Evolutionary conservation across 2,797 vertebrate genomes (phyloP).

Genomic region (Chloroceryle inda): DNA sequence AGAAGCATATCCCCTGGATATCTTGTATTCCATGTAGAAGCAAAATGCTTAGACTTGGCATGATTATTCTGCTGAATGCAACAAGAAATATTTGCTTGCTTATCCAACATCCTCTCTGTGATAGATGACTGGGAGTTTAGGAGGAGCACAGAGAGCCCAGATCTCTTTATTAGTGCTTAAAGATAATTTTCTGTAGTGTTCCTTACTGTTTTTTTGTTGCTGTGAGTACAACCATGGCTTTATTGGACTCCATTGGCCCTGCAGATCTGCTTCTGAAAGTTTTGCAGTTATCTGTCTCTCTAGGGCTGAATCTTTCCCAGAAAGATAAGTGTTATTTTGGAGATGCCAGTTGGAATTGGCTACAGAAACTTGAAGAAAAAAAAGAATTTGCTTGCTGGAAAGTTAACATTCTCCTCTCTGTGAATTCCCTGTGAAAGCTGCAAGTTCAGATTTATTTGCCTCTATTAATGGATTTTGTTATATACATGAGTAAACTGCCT

Average conservation of each 20-base stretch:
- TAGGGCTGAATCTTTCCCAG: neutral
- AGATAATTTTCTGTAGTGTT: neutral
- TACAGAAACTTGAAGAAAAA: neutral
- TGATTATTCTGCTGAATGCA: neutral
- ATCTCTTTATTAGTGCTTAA: neutral
- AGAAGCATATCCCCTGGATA: neutral
- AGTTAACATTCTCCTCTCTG: neutral
- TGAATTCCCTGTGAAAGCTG: neutral
- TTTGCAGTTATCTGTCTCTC: neutral
- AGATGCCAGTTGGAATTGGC: neutral
- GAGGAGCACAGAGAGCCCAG: neutral
- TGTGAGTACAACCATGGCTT: neutral
- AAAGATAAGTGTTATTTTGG: neutral
- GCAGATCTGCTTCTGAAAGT: neutral
- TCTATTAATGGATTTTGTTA: neutral
- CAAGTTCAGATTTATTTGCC: neutral
- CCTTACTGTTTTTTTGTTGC: neutral
- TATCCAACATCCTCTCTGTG: neutral
- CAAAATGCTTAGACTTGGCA: neutral
- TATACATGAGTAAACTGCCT: neutral
- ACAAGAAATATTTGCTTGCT: neutral
- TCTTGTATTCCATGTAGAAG: neutral
- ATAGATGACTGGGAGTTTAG: neutral
- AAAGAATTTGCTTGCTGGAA: neutral
- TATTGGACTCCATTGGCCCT: neutral